phyloP scores from a whole-genome alignment of 1,140 invertebrate species.

The Wiebesia pumilae region DNA sequence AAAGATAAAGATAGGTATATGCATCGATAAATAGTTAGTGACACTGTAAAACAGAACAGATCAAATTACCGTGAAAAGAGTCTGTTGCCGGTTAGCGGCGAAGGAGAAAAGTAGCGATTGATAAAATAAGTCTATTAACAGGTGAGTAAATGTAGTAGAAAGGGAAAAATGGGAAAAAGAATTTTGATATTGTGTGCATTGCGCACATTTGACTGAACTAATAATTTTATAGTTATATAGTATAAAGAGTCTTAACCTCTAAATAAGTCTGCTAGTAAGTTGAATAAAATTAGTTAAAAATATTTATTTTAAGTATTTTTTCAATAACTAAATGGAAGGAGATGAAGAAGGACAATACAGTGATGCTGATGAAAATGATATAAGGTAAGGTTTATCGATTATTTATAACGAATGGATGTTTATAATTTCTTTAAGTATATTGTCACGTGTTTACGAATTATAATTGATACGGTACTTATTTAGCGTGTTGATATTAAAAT shows the following conservation, averaged over 20 bases:
- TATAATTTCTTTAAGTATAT: not conserved
- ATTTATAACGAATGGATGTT: no score
- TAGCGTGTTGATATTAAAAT: no score
- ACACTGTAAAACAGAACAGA: not conserved
- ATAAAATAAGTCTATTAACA: no score
- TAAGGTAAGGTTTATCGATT: slow-evolving; percentile 34
- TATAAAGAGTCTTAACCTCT: slow-evolving; percentile 28
- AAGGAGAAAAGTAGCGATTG: no score
- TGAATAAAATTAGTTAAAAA: not conserved
- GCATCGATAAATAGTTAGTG: not conserved
- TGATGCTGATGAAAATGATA: slow-evolving; percentile 68
- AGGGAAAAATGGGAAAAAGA: no score
- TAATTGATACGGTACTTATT: not conserved
- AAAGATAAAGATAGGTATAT: not conserved
- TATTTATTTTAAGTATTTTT: not conserved
- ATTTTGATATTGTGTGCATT: not conserved
- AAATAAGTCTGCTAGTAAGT: not conserved
- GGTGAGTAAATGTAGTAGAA: no score
- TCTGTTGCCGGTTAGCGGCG: no score
- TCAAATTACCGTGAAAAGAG: no score
- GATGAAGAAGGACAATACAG: slow-evolving; percentile 69
- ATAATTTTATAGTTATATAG: not conserved
- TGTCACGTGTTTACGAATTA: slow-evolving; percentile 41
- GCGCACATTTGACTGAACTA: not conserved
- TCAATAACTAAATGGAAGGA: slow-evolving; percentile 38